These are phyloP conservation scores for Chrysaora quinquecirrha DNA, from an alignment of 30 jellyfish, hydroid and myxozoan species.

Conservation along the genomic window DNA sequence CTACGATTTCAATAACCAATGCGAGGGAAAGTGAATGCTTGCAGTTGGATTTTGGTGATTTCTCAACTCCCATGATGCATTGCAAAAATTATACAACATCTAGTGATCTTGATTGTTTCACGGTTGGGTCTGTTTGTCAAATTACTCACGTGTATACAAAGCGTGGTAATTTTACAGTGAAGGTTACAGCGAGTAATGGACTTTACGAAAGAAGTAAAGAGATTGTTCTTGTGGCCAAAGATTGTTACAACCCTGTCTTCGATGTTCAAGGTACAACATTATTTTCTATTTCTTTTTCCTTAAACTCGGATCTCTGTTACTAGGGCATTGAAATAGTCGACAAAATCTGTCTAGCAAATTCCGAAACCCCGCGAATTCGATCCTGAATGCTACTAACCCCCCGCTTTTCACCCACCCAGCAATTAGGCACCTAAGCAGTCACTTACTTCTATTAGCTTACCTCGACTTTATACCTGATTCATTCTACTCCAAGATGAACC, in stretches of 20 bases:
- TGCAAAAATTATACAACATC: slow-evolving; percentile 6
- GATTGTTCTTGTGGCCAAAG: slow-evolving; percentile 18
- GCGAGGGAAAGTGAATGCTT: slow-evolving; percentile 56
- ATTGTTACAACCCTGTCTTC: slow-evolving; percentile 31
- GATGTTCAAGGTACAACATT: slow-evolving; percentile 1
- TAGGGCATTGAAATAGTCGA: too few species aligned
- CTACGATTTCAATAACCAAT: slow-evolving; percentile 23
- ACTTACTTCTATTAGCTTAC: too few species aligned
- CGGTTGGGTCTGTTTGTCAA: slow-evolving; percentile 31
- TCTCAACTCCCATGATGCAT: slow-evolving; percentile 20
- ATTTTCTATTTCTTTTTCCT: not conserved
- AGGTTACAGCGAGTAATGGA: slow-evolving; percentile 26
- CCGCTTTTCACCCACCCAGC: too few species aligned
- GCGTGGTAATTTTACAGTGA: slow-evolving; percentile 17
- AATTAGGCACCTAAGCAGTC: too few species aligned
- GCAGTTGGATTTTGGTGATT: slow-evolving; percentile 50
- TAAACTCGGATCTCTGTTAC: too few species aligned
- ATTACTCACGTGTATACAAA: slow-evolving; percentile 21
- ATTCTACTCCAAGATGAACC: too few species aligned
- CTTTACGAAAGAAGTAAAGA: slow-evolving; percentile 24
- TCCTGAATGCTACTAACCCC: too few species aligned
- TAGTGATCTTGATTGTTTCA: slow-evolving; percentile 25
- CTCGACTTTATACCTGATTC: too few species aligned
- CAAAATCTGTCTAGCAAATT: too few species aligned
- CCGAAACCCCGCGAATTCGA: too few species aligned